Conservation (phyloP, 2,888 invertebrate species). For the Trichopoda pennipes region DNA sequence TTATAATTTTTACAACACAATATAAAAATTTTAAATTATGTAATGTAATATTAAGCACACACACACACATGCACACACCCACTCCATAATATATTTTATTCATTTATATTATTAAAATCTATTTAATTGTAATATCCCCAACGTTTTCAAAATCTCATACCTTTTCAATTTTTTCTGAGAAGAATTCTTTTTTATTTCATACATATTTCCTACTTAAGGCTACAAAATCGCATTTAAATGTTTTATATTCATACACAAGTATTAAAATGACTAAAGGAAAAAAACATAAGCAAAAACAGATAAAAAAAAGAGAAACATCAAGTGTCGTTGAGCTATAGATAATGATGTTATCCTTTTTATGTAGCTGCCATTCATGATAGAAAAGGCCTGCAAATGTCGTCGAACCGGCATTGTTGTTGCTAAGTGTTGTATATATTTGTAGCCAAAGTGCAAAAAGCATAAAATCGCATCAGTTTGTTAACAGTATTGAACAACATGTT, state of each 20-base stretch:
- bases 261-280: constrained; percentile 24
- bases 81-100: neutral
- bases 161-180: constrained; percentile 24
- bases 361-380: constrained; percentile 55
- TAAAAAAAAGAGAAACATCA: constrained; percentile 63
- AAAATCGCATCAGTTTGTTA: constrained; percentile 65
- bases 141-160: constrained; percentile 14
- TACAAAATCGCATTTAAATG: constrained; percentile 70
- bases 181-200: constrained; percentile 23
- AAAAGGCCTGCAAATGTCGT: constrained; percentile 70
- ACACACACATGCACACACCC: no score
- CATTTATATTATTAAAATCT: constrained; percentile 28
- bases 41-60: constrained; percentile 24
- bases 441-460: constrained; percentile 68
- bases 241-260: constrained; percentile 66
- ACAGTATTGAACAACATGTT: constrained; percentile 26
- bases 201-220: constrained; percentile 62
- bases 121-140: neutral
- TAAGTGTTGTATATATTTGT: constrained; percentile 61
- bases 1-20: constrained; percentile 18
- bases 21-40: constrained; percentile 25
- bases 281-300: constrained; percentile 21
- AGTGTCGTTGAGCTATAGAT: constrained; percentile 72
- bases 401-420: constrained; percentile 69
- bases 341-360: constrained; percentile 72